phyloP scores from a whole-genome alignment of 2,113 vertebrate species.

The Grammomys surdaster region DNA sequence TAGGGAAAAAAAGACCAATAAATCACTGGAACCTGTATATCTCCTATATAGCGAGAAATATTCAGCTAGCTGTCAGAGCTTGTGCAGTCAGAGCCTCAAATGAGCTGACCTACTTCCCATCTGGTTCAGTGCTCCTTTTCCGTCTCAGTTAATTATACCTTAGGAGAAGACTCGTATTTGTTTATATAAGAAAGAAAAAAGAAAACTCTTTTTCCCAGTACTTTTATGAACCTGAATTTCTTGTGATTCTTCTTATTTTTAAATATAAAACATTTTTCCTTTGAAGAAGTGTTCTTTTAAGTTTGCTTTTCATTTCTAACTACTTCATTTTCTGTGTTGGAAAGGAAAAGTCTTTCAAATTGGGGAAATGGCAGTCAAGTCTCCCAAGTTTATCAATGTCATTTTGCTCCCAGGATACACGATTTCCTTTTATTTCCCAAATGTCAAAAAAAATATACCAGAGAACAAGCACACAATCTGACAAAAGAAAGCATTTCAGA shows the following conservation, averaged over 20 bases:
- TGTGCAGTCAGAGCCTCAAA: slow-evolving; percentile 75
- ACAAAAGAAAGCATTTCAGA: slow-evolving; percentile 45
- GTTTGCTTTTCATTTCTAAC: background rate
- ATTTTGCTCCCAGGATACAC: slow-evolving; percentile 58
- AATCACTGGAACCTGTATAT: slow-evolving; percentile 76
- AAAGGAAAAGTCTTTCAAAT: slow-evolving; percentile 63
- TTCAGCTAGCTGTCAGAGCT: slow-evolving; percentile 79
- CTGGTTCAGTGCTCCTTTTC: slow-evolving; percentile 75
- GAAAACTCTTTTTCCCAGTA: slow-evolving; percentile 14
- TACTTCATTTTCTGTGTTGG: slow-evolving; percentile 59
- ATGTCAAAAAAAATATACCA: slow-evolving; percentile 32
- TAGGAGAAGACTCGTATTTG: slow-evolving; percentile 77
- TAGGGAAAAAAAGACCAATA: slow-evolving; percentile 79
- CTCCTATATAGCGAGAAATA: background rate
- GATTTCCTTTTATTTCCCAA: slow-evolving; percentile 35
- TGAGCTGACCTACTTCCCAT: slow-evolving; percentile 87
- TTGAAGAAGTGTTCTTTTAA: slow-evolving; percentile 67
- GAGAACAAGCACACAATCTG: background rate
- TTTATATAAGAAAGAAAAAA: slow-evolving; percentile 66
- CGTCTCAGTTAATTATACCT: slow-evolving; percentile 85
- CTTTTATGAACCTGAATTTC: slow-evolving; percentile 43
- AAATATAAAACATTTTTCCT: slow-evolving; percentile 37
- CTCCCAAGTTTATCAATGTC: slow-evolving; percentile 71
- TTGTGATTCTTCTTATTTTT: slow-evolving; percentile 47
- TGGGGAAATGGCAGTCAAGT: slow-evolving; percentile 42